Conservation (phyloP, 2,797 vertebrate species). For the Melanotaenia boesemani region DNA sequence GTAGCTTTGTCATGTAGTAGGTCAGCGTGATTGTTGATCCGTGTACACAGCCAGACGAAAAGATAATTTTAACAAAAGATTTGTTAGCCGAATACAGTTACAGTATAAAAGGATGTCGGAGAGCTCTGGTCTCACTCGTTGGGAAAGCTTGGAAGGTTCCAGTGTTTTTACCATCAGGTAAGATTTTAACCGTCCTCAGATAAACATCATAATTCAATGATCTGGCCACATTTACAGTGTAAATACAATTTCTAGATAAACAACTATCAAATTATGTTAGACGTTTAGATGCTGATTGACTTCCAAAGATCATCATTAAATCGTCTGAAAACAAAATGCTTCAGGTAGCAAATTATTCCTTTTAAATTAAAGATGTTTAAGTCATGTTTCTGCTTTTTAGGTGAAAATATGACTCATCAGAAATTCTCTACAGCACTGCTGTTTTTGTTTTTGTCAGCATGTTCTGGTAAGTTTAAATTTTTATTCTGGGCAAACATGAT, state of each 20-base stretch:
- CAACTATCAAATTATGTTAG: background rate
- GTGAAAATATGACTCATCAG: constrained; percentile 59
- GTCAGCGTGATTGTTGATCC: constrained; percentile 75
- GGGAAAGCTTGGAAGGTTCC: constrained; percentile 32
- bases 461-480: constrained; percentile 62
- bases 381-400: constrained; percentile 29
- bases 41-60: constrained; percentile 50
- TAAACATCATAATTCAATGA: background rate
- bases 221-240: background rate
- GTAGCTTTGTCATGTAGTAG: constrained; percentile 78
- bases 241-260: background rate
- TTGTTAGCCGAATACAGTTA: constrained; percentile 51
- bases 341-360: background rate
- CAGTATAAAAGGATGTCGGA: constrained; percentile 75
- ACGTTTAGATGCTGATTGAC: background rate
- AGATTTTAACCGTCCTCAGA: background rate
- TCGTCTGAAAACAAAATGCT: background rate
- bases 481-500: background rate
- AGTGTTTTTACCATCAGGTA: constrained; percentile 48
- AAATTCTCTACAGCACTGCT: constrained; percentile 52
- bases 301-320: background rate
- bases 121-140: constrained; percentile 39
- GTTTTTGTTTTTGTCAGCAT: constrained; percentile 44
- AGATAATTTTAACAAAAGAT: constrained; percentile 70
- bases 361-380: background rate